Evolutionary conservation across 1,140 invertebrate genomes (phyloP), one percentile per base, ranked within the genome.

Genomic region (Adoxophyes honmai): DNA sequence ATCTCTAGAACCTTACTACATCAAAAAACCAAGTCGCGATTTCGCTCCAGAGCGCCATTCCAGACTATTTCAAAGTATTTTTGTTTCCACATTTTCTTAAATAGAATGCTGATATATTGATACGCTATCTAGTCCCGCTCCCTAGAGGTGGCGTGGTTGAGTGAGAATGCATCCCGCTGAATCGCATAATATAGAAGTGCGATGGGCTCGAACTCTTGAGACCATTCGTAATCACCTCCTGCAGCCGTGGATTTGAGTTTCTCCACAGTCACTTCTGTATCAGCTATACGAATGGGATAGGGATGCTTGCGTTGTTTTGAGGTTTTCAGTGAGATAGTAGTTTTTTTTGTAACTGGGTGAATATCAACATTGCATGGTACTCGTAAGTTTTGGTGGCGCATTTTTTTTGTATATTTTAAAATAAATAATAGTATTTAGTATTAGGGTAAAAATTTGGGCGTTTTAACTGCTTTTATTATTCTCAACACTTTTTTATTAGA

Each of bases 101-200:
- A 48, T 48, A 48, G 42, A 28, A 48, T 48, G 42, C 28, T 48
- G 42, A 48, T 48, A 48, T 48, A 48, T 48, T 48, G 42, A 48
- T 48, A 48, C 68, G 64, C 58, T 73, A 78, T 70, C 63, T 53
- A 60, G 60, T 70, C 70, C 62, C 65, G 60, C 59, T 68, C 78
- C 66, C 73, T 8, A 0, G 70, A 64, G 82, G 65, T 39, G 52
- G 55, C 59, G 60, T 62, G 69, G 72, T 70, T 74, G 73, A 66
- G 70, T 74, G 73, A 66, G 70, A 70, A 75, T 78, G 70, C 73
- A 77, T 65, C 66, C 59, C 60, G 21, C 8, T 37, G 66, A 59
- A 62, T 53, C 57, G 61, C 62, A 70, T 74, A n/a, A n/a, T n/a
- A 82, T 82, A 51, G 61, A 73, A 73, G 75, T 76, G 74, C 77